A percentile compares a stretch with the other conserved stretches of the same genome.
Conservation (phyloP, 2,797 vertebrate species). For the Gallinago nigripennis region DNA sequence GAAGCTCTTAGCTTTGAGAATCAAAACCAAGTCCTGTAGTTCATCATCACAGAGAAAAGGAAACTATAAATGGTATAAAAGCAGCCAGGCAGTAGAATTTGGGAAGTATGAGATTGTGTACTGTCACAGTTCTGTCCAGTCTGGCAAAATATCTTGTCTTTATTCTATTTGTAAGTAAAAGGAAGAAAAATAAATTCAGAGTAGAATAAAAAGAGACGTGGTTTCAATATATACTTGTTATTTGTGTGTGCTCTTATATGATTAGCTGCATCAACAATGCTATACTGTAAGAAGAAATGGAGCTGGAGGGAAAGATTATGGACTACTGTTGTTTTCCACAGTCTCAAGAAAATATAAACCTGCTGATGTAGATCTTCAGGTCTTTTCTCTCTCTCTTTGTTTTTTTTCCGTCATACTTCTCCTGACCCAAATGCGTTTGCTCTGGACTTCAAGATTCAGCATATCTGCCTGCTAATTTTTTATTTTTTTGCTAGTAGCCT, state of each 20-base stretch:
- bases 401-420: not conserved
- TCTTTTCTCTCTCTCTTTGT: not conserved
- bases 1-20: not conserved
- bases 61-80: not conserved
- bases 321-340: not conserved
- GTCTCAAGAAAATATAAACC: not conserved
- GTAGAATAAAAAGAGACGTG: not conserved
- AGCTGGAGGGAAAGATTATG: not conserved
- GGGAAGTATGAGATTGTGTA: not conserved
- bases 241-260: not conserved
- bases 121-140: not conserved
- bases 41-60: not conserved
- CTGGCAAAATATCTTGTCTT: not conserved
- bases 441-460: constrained; percentile 62
- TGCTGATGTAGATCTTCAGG: not conserved
- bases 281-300: not conserved
- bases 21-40: not conserved
- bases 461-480: constrained; percentile 41
- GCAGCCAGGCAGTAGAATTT: not conserved
- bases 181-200: not conserved
- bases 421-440: constrained; percentile 56
- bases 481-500: not conserved
- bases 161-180: not conserved
- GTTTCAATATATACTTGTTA: not conserved
- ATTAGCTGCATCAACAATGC: not conserved